A percentile compares a stretch with the other conserved stretches of the same genome.
phyloP scores from a whole-genome alignment of 1,140 invertebrate genomes.

The Drosophila novamexicana region DNA sequence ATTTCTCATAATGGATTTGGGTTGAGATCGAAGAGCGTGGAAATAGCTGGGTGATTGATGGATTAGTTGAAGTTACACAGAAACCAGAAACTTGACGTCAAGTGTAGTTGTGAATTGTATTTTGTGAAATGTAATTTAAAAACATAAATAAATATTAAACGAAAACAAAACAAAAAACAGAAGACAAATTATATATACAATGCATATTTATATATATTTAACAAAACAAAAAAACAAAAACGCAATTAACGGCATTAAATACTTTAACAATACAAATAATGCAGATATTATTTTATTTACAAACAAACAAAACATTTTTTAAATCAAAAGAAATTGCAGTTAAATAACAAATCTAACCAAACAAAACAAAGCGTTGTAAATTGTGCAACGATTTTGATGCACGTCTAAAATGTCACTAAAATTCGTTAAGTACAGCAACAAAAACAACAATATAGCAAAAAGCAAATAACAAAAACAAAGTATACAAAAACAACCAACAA shows the following conservation, averaged over 20 bases:
- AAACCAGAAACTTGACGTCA: conserved; percentile 73
- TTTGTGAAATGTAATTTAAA: conserved; percentile 84
- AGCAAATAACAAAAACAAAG: conserved; percentile 39
- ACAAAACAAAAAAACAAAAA: not conserved
- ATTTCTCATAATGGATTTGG: conserved; percentile 69
- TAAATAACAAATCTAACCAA: conserved; percentile 3
- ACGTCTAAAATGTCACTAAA: conserved; percentile 57
- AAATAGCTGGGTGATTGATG: conserved; percentile 55
- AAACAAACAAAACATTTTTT: conserved; percentile 63
- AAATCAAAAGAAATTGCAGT: conserved; percentile 51
- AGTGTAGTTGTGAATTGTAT: conserved; percentile 84
- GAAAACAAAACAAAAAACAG: conserved; percentile 48
- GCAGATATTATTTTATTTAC: conserved; percentile 79
- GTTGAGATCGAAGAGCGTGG: conserved; percentile 42
- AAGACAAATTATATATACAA: conserved; percentile 75
- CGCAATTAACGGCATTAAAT: conserved; percentile 57
- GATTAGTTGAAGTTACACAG: conserved; percentile 60
- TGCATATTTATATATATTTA: conserved; percentile 72
- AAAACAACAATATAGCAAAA: conserved; percentile 34
- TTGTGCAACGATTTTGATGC: conserved; percentile 62
- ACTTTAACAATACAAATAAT: conserved; percentile 64
- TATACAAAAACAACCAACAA: conserved; percentile 41
- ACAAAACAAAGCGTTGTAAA: conserved; percentile 36
- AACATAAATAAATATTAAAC: conserved; percentile 57
- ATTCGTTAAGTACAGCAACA: conserved; percentile 52